Conservation (phyloP, 2,888 invertebrate genomes). For the Athalia circularis region DNA sequence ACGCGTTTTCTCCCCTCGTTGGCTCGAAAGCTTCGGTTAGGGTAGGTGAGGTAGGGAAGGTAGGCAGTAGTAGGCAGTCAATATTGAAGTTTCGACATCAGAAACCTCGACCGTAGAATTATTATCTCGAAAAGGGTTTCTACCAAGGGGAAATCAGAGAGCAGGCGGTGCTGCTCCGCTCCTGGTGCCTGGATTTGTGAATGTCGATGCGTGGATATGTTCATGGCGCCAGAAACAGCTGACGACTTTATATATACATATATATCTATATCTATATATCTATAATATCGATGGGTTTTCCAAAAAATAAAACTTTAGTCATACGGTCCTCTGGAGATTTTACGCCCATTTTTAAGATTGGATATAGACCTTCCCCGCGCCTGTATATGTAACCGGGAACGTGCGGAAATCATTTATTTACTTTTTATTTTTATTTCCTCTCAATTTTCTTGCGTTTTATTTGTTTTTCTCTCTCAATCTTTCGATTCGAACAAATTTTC, state of each 20-base stretch:
- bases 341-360: too few relatives aligned
- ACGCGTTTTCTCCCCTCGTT: slow-evolving; percentile 5
- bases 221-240: slow-evolving; percentile 20
- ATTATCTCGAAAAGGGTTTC: slow-evolving; percentile 36
- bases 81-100: slow-evolving; percentile 42
- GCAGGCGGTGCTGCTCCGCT: not conserved
- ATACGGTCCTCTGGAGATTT: not conserved
- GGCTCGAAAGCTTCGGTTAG: not conserved
- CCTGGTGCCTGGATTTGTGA: not conserved
- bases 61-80: slow-evolving; percentile 25
- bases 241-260: slow-evolving; percentile 5
- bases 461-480: too few relatives aligned
- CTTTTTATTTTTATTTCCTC: too few relatives aligned
- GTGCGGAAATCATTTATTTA: too few relatives aligned
- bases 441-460: too few relatives aligned
- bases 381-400: too few relatives aligned
- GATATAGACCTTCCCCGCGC: too few relatives aligned
- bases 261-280: not conserved
- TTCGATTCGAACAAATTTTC: too few relatives aligned
- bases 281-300: not conserved
- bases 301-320: not conserved
- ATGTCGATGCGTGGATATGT: too few relatives aligned
- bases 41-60: too few relatives aligned
- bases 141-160: slow-evolving; percentile 11
- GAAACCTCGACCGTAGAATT: slow-evolving; percentile 41